A percentile compares a stretch with the other conserved stretches of the same genome.
Conservation (phyloP, 2,888 invertebrate species). For the Nymphalis urticae region DNA sequence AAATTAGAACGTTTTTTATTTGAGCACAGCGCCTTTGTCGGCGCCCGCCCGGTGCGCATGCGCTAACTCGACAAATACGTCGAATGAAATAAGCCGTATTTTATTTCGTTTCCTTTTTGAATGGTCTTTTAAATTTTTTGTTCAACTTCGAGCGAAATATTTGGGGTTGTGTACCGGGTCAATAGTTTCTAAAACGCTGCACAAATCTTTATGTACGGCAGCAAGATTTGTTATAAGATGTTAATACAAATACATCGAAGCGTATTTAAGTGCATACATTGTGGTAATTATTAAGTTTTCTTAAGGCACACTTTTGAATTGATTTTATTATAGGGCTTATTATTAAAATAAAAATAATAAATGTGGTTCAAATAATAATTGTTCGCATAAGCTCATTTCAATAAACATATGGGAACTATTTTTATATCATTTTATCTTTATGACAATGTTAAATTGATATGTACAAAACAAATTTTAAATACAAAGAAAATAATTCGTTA, state of each 20-base stretch:
- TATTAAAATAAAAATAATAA: background rate
- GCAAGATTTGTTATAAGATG: conserved; percentile 30
- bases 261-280: conserved; percentile 20
- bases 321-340: background rate
- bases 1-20: conserved; percentile 81
- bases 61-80: conserved; percentile 81
- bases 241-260: conserved; percentile 22
- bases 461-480: background rate
- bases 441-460: background rate
- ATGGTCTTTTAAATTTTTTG: conserved; percentile 62
- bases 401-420: no score
- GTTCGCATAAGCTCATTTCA: no score
- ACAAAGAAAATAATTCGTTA: background rate
- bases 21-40: conserved; percentile 71
- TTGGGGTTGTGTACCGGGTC: conserved; percentile 39
- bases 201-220: conserved; percentile 23
- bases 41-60: conserved; percentile 76
- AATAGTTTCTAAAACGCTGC: conserved; percentile 34
- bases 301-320: background rate
- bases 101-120: conserved; percentile 71
- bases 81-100: conserved; percentile 79
- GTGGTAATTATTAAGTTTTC: conserved; percentile 1
- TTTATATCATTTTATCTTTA: background rate
- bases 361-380: no score
- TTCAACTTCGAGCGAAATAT: conserved; percentile 37